Conservation (phyloP, 2,888 invertebrate genomes). For the Aphrophora alni region DNA sequence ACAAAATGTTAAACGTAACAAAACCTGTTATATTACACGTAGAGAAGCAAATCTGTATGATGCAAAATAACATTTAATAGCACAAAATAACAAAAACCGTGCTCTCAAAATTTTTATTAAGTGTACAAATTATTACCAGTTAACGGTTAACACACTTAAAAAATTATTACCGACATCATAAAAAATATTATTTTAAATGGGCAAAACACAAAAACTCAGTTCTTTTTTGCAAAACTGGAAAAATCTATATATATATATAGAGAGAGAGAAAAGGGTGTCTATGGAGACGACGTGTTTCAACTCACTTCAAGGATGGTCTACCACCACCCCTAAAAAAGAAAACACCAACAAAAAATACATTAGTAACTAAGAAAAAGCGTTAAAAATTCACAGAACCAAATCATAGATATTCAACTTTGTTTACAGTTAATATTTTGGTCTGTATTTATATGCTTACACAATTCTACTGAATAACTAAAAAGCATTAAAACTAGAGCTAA, state of each 20-base stretch:
- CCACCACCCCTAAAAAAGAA: slow-evolving; percentile 5
- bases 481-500: neutral
- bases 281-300: neutral
- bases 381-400: neutral
- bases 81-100: slow-evolving; percentile 31
- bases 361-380: neutral
- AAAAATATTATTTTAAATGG: slow-evolving; percentile 2
- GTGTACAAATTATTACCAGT: neutral
- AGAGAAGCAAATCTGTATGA: neutral
- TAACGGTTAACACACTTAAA: neutral
- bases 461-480: neutral
- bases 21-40: neutral
- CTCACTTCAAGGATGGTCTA: slow-evolving; percentile 4
- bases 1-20: neutral
- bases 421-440: neutral
- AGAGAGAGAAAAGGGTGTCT: neutral
- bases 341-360: neutral
- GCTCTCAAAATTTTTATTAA: slow-evolving; percentile 27
- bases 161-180: neutral
- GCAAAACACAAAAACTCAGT: neutral
- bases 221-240: neutral
- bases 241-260: too few species aligned
- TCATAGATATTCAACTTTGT: neutral
- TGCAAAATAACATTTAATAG: neutral
- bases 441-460: neutral